Evolutionary conservation across 2,113 vertebrate genomes (phyloP).

Genomic region (Campylomormyrus tamandua): DNA sequence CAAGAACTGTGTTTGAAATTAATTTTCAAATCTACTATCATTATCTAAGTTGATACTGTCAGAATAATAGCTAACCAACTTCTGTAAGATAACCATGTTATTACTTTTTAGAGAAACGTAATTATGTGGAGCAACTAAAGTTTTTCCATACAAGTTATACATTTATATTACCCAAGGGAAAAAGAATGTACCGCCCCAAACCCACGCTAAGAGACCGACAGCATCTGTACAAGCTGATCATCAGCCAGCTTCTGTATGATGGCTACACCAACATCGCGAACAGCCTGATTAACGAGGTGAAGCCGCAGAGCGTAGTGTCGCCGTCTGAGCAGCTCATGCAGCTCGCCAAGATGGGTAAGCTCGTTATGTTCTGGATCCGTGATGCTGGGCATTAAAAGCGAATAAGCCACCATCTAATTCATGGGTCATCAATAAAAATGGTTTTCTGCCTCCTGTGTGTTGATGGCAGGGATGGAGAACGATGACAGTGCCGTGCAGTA

Average conservation of each 20-base stretch:
- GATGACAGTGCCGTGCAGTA: constrained; percentile 92
- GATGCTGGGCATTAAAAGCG: not conserved
- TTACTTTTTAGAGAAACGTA: not conserved
- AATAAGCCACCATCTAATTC: not conserved
- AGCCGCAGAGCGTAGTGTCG: constrained; percentile 82
- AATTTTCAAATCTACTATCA: not conserved
- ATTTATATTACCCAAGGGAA: not conserved
- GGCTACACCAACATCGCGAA: constrained; percentile 94
- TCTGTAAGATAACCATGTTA: not conserved
- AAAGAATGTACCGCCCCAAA: constrained; percentile 86
- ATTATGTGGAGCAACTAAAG: not conserved
- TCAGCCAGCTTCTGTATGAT: constrained; percentile 94
- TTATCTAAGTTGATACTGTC: not conserved
- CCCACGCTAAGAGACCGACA: constrained; percentile 92
- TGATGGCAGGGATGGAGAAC: constrained; percentile 88
- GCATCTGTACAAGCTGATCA: constrained; percentile 92
- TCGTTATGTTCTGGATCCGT: not conserved
- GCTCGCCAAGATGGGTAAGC: constrained; percentile 85
- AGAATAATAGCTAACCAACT: not conserved
- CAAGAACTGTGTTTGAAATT: not conserved
- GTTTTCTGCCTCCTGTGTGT: not conserved
- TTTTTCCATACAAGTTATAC: not conserved
- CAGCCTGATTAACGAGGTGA: constrained; percentile 86
- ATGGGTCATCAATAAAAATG: not conserved
- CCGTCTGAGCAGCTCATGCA: constrained; percentile 96